Conservation (phyloP, 2,888 invertebrate genomes). For the Xylota segnis region DNA sequence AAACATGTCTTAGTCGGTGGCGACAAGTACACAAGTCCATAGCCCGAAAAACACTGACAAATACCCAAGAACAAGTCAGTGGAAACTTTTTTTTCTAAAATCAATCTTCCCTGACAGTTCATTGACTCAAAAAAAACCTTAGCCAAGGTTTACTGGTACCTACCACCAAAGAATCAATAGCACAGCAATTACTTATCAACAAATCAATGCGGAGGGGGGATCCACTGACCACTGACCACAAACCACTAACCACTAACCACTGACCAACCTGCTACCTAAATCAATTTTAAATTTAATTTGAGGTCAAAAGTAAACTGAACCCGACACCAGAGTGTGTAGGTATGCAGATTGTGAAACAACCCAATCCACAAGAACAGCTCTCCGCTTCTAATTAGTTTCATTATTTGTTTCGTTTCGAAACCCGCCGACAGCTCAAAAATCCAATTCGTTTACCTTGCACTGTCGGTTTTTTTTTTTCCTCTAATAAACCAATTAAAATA, state of each 20-base stretch:
- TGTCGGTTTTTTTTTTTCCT: conserved; percentile 3
- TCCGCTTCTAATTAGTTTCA: conserved; percentile 10
- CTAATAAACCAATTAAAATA: conserved; percentile 59
- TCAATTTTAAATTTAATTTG: conserved; percentile 31
- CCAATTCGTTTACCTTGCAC: conserved; percentile 37
- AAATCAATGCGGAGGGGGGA: background rate
- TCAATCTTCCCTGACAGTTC: background rate
- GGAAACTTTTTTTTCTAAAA: background rate
- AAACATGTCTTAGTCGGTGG: no score
- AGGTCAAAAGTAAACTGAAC: conserved; percentile 32
- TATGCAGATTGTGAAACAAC: conserved; percentile 13
- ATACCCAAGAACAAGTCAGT: background rate
- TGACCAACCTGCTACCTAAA: background rate
- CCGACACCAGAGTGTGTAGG: conserved; percentile 1
- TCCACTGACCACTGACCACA: background rate
- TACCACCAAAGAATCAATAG: background rate
- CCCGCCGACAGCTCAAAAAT: background rate
- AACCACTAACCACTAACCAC: background rate
- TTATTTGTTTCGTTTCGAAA: conserved; percentile 23
- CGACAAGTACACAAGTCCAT: no score
- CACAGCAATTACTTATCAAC: background rate
- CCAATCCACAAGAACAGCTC: conserved; percentile 11
- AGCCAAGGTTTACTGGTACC: background rate
- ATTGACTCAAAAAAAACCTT: background rate
- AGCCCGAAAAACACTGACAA: background rate